Evolutionary conservation across 1,140 invertebrate genomes (phyloP), one percentile per base, ranked within the genome.

Genomic region (Mamestra configurata): DNA sequence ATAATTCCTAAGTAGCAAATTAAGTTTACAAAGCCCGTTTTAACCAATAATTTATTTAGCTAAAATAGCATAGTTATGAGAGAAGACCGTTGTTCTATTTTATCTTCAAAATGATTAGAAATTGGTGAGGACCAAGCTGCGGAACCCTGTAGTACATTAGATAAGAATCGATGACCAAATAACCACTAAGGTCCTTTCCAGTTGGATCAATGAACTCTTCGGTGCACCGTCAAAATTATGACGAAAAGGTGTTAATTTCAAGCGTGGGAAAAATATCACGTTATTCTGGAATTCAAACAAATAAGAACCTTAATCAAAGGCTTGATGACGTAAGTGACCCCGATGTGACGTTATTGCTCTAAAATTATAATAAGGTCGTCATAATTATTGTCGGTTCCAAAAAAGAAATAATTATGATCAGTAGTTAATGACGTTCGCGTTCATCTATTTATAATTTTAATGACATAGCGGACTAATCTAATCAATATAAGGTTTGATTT

Each of bases 301-400:
- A 31, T 61, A 61, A 5, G 27, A 18, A 31, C 15, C 37, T 61
- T 1, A 61, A 61, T 24, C 35, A 37, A 37, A 24, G 6, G 1
- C 40, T 10, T 46, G 5, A 20, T 43, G 37, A 46, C 40, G 20
- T 46, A 43, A 4, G 7, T 24, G 13, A 13, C 24, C 57, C 24
- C 24, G 15, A n/a, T 61, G 40, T 68, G 64, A 68, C 64, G 64
- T 46, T 20, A 27, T 49, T 46, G 22, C 2, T 46, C 40, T 20
- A 15, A 68, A 68, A 68, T 61, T 61, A 61, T 4, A 61, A 24
- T 68, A 46, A n/a, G 64, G 40, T 49, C 40, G 22, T 20, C 64
- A 46, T 68, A 46, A 68, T 49, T 40, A 68, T 61, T 22, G 15
- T 24, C 35, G 35, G n/a, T n/a, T 46, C 37, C n/a, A 11, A 27